phyloP scores from a whole-genome alignment of 1,140 invertebrate genomes.

The Chelonus insularis region DNA sequence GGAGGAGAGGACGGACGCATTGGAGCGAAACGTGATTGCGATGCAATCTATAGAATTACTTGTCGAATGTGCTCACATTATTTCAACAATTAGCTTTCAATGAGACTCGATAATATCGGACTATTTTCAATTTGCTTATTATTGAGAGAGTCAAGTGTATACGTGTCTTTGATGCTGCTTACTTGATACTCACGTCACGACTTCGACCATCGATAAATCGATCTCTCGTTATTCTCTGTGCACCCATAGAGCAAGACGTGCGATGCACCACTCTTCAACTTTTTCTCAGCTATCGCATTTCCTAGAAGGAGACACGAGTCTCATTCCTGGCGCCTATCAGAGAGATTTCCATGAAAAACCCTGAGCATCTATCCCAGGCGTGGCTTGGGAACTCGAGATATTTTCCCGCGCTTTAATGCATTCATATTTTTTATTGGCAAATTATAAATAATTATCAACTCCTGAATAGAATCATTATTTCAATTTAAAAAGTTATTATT shows the following conservation, averaged over 20 bases:
- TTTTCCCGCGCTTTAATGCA: too few relatives aligned
- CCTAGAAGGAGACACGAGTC: not conserved
- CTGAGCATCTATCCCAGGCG: not conserved
- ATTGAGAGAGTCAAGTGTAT: conserved; percentile 12
- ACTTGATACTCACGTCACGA: conserved; percentile 17
- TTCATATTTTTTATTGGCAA: not conserved
- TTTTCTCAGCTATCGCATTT: not conserved
- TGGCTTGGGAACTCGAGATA: not conserved
- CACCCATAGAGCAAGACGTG: not conserved
- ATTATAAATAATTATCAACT: too few relatives aligned
- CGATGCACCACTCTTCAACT: not conserved
- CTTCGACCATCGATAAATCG: conserved; percentile 19
- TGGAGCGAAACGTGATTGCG: conserved; percentile 22
- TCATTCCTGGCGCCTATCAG: not conserved
- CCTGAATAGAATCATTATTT: too few relatives aligned
- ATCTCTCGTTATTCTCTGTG: conserved; percentile 9
- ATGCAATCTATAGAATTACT: conserved; percentile 20
- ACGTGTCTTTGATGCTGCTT: not conserved
- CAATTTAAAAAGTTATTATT: too few relatives aligned
- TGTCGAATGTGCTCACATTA: conserved; percentile 21
- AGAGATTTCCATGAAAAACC: not conserved
- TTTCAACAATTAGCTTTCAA: conserved; percentile 27
- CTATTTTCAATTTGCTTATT: conserved; percentile 16
- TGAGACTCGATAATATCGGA: conserved; percentile 12
- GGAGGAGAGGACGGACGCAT: conserved; percentile 10